Base-by-base conservation (phyloP, 2,113 vertebrate species). In the Callopanchax toddi region DNA sequence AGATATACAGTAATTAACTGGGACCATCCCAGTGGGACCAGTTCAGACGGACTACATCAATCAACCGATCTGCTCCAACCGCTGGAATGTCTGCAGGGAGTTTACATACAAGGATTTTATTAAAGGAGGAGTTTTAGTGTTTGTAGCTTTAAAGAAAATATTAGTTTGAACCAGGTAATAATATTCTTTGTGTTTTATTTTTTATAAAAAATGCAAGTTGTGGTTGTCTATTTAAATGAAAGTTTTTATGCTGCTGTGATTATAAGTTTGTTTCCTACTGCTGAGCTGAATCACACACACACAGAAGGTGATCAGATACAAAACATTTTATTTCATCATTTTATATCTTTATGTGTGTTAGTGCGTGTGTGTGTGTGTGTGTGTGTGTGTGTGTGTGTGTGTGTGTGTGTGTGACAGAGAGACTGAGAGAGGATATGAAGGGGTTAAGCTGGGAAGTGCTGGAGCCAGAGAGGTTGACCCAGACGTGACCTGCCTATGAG, bases 401-500 rank as follows among this genome's bases (percentile, higher is more conserved):
- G 18, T 60, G 37, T 50, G 45, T 44, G 34, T 40, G 60, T 26
- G 11, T 34, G 15, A 16, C 0, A 49, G 9, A 39, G 60, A 49
- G 50, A 72, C 1, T 43, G 42, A 6, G 57, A 9, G 26, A 50
- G 75, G 76, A 65, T 63, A 60, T 76, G 79, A 85, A 86, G 70
- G 85, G 82, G 88, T 88, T 89, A 86, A 87, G 22, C 57, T 60
- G 76, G 62, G 76, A 84, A 85, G 71, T 67, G 62, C 79, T 87
- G 86, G 85, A 87, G 89, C 86, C 89, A 86, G 86, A 59, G 79
- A 88, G 82, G 83, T 81, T 91, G 87, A 90, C 89, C 87, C 89
- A 88, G 79, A 87, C 84, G 75, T 86, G 87, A 89, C 86, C 90
- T 74, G 68, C 52, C 61, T 75, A 76, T 86, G 86, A 91, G 85